A percentile compares a stretch with the other conserved stretches of the same genome.
Conservation (phyloP, 2,888 invertebrate species). For the Ligdia adustata region DNA sequence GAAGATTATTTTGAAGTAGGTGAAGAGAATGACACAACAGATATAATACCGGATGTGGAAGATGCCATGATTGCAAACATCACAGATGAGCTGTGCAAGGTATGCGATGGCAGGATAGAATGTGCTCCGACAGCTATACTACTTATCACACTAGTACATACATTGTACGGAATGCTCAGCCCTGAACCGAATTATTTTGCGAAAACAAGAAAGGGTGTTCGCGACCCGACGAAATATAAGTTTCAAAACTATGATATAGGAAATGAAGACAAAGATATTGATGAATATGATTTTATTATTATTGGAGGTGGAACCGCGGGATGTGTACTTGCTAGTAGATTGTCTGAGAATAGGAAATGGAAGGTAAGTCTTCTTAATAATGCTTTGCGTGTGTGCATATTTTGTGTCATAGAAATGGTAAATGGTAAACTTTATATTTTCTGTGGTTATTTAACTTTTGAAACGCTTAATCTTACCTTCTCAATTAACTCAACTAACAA, state of each 20-base stretch:
- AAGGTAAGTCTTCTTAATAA: no score
- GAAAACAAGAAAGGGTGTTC: slow-evolving; percentile 36
- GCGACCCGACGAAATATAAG: slow-evolving; percentile 31
- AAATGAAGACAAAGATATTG: not conserved
- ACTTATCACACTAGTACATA: slow-evolving; percentile 70
- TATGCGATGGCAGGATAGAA: slow-evolving; percentile 75
- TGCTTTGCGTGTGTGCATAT: no score
- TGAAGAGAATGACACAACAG: not conserved
- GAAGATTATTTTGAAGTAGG: not conserved
- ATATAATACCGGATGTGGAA: slow-evolving; percentile 43
- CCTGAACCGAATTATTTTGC: slow-evolving; percentile 71
- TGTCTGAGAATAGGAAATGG: slow-evolving; percentile 75
- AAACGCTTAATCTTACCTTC: no score
- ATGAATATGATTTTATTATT: slow-evolving; percentile 68
- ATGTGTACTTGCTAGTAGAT: slow-evolving; percentile 70
- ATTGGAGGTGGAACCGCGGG: slow-evolving; percentile 76
- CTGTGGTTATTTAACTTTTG: no score
- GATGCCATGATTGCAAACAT: slow-evolving; percentile 72
- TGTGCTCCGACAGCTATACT: slow-evolving; percentile 78
- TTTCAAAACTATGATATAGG: slow-evolving; percentile 10
- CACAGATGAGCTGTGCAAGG: slow-evolving; percentile 71
- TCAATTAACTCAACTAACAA: no score
- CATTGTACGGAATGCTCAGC: slow-evolving; percentile 69
- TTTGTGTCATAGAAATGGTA: no score
- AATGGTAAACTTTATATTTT: no score